Evolutionary conservation across 2,888 invertebrate species (phyloP).

Genomic region (Cryptophagus acutangulus): DNA sequence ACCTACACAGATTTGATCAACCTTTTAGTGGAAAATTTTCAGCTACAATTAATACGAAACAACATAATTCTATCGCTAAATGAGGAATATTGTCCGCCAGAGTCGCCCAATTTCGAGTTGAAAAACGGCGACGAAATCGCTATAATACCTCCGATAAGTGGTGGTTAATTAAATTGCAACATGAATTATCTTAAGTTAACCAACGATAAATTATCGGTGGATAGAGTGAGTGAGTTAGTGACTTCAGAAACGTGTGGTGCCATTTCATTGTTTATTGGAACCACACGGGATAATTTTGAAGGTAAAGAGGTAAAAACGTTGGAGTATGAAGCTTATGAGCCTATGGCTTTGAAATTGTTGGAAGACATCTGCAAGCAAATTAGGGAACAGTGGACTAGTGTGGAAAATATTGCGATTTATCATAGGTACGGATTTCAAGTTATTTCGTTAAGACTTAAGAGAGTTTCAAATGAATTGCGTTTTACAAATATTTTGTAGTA

Average conservation of each 20-base stretch:
- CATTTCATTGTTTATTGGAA: conserved; percentile 83
- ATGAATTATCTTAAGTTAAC: conserved; percentile 71
- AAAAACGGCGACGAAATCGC: conserved; percentile 76
- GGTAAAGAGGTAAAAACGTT: conserved; percentile 77
- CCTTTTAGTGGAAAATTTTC: conserved; percentile 57
- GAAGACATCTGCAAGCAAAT: conserved; percentile 69
- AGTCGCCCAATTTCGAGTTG: conserved; percentile 49
- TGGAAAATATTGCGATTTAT: conserved; percentile 78
- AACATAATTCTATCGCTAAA: conserved; percentile 78
- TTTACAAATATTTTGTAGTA: too few species aligned
- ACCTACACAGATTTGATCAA: conserved; percentile 58
- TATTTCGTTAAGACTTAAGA: too few species aligned
- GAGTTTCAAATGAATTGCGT: too few species aligned
- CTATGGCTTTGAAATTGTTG: conserved; percentile 86
- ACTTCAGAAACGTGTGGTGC: conserved; percentile 76
- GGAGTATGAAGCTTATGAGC: conserved; percentile 90
- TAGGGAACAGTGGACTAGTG: conserved; percentile 65
- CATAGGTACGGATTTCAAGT: conserved; percentile 61
- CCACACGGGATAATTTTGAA: conserved; percentile 79
- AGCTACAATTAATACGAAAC: conserved; percentile 62
- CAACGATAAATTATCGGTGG: conserved; percentile 61
- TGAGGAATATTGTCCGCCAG: conserved; percentile 66
- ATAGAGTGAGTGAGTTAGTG: conserved; percentile 62
- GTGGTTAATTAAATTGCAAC: conserved; percentile 67
- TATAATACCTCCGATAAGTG: conserved; percentile 90